These are phyloP conservation scores for Tachina lurida DNA, from an alignment of 2,888 invertebrate species.

Conservation along the genomic window DNA sequence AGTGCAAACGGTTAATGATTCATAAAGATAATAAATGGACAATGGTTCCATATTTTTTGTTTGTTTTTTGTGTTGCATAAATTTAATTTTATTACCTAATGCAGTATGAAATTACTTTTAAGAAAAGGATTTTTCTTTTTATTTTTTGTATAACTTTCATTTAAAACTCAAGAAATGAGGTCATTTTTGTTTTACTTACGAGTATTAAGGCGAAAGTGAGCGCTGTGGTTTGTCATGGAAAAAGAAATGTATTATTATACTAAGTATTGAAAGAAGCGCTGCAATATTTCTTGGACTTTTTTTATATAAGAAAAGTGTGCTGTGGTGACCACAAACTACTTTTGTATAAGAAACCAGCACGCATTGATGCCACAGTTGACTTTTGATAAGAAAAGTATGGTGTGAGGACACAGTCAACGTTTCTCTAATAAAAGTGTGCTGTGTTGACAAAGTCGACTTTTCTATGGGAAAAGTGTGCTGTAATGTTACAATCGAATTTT, in stretches of 20 bases:
- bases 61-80: conserved; percentile 18
- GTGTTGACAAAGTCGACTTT: too few species aligned
- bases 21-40: conserved; percentile 18
- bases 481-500: too few species aligned
- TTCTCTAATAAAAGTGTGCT: too few species aligned
- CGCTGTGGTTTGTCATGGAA: background rate
- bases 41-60: background rate
- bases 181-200: conserved; percentile 25
- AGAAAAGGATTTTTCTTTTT: background rate
- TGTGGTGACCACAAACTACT: too few species aligned
- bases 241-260: background rate
- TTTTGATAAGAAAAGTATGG: too few species aligned
- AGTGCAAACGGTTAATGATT: conserved; percentile 38
- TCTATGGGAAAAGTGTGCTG: too few species aligned
- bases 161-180: conserved; percentile 12
- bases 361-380: too few species aligned
- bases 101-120: background rate
- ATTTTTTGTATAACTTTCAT: background rate
- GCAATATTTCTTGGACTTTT: too few species aligned
- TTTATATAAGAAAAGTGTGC: too few species aligned
- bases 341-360: too few species aligned
- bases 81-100: conserved; percentile 16
- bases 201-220: background rate
- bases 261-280: background rate
- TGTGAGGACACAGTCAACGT: too few species aligned